Evolutionary conservation across 2,888 invertebrate genomes (phyloP).

Genomic region (Pteria penguin): DNA sequence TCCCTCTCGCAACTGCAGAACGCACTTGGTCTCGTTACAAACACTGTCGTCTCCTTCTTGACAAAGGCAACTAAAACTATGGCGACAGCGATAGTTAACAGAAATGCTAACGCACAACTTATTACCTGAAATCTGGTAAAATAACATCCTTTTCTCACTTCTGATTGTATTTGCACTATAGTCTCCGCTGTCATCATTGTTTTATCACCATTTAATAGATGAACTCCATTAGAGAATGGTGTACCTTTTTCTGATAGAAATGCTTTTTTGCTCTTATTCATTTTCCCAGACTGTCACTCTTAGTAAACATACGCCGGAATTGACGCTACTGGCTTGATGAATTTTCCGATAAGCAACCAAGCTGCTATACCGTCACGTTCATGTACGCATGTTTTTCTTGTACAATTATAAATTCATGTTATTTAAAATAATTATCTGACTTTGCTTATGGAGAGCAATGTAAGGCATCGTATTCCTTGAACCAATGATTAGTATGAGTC

Average conservation of each 20-base stretch:
- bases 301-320: neutral
- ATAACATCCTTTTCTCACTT: constrained; percentile 49
- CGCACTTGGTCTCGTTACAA: constrained; percentile 7
- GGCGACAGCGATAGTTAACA: constrained; percentile 53
- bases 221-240: neutral
- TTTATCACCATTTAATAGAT: neutral
- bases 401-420: too few relatives aligned
- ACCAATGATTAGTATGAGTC: too few relatives aligned
- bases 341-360: neutral
- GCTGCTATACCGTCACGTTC: too few relatives aligned
- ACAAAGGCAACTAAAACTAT: constrained; percentile 51
- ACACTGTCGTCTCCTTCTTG: constrained; percentile 12
- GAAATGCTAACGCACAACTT: constrained; percentile 47
- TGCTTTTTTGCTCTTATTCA: neutral
- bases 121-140: constrained; percentile 56
- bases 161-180: neutral
- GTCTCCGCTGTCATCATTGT: neutral
- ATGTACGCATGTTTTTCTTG: too few relatives aligned
- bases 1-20: constrained; percentile 9
- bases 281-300: neutral
- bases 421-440: too few relatives aligned
- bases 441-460: too few relatives aligned
- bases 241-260: neutral
- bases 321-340: neutral
- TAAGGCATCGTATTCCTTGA: too few relatives aligned